Base-by-base conservation (phyloP, 2,113 vertebrate genomes). In the Anolis carolinensis region DNA sequence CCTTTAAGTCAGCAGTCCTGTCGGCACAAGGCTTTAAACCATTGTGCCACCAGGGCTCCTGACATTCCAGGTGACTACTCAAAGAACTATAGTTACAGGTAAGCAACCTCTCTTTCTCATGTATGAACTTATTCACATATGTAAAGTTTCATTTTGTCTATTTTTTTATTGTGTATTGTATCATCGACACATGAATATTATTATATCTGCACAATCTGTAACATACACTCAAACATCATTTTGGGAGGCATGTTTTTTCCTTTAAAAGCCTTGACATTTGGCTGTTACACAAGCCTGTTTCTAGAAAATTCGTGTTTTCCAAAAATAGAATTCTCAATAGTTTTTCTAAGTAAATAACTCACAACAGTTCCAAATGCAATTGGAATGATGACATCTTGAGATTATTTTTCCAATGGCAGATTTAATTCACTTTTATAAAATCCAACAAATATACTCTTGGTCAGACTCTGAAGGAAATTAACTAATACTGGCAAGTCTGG, bases 291-390 rank as follows among this genome's bases (percentile, higher is more conserved):
- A 50, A 25, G 14, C 5, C 63, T 13, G 23, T 10, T 62, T 8
- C 30, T 75, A 75, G 11, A 76, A 30, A 39, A 48, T 7, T 6
- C 1, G 2, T n/a, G n/a, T 55, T 78, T 78, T 78, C 27, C n/a
- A 27, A 72, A 13, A 52, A 86, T n/a, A 73, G 63, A 91, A 86
- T 50, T 71, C 20, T 4, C 83, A 18, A 10, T 67, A 87, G 87
- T n/a, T 50, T 71, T 82, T 25, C 80, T 25, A 32, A 0, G 36
- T 13, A 79, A 59, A 76, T 70, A 44, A 70, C 20, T 13, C 2
- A 83, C 16, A 59, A 11, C 0, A 2, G 83, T 65, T 20, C 63
- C 68, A 77, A 77, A 36, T 74, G 20, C 59, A n/a, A n/a, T 34
- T 77, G 0, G 0, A 87, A 84, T 74, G 48, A 13, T 67, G 14